Evolutionary conservation across 2,888 invertebrate species (phyloP).

Genomic region (Iselma pallidipennis): DNA sequence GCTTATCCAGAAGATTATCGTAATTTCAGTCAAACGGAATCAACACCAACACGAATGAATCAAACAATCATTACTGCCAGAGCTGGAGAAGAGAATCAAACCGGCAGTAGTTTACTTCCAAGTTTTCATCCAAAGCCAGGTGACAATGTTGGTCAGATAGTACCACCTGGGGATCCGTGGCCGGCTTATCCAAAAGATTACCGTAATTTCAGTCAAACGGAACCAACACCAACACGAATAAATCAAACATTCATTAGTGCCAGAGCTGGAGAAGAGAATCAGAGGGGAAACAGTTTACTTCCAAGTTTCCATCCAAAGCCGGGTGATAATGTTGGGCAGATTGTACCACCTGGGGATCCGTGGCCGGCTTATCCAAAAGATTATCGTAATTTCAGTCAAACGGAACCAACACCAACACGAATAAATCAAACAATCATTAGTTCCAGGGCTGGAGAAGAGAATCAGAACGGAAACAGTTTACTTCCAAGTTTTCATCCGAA

Average conservation of each 20-base stretch:
- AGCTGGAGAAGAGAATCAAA: too few relatives aligned
- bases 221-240: neutral
- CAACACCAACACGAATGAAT: too few relatives aligned
- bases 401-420: neutral
- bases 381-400: slow-evolving; percentile 7
- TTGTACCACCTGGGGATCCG: slow-evolving; percentile 11
- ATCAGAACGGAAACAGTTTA: too few relatives aligned
- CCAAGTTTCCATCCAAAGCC: slow-evolving; percentile 10
- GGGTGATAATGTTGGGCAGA: slow-evolving; percentile 4
- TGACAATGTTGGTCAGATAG: slow-evolving; percentile 19
- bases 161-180: slow-evolving; percentile 32
- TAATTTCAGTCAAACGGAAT: too few relatives aligned
- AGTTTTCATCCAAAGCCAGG: slow-evolving; percentile 13
- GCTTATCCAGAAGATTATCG: too few relatives aligned
- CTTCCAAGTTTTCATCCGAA: neutral
- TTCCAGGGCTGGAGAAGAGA: neutral
- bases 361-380: slow-evolving; percentile 14
- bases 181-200: slow-evolving; percentile 22
- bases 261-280: too few relatives aligned
- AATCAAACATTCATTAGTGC: too few relatives aligned
- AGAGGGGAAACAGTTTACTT: neutral
- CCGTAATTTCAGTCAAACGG: neutral
- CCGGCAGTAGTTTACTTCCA: too few relatives aligned
- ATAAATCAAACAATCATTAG: neutral
- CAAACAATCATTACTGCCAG: too few relatives aligned